phyloP scores from a whole-genome alignment of 1,140 invertebrate species.

The Macrosteles quadrilineatus region DNA sequence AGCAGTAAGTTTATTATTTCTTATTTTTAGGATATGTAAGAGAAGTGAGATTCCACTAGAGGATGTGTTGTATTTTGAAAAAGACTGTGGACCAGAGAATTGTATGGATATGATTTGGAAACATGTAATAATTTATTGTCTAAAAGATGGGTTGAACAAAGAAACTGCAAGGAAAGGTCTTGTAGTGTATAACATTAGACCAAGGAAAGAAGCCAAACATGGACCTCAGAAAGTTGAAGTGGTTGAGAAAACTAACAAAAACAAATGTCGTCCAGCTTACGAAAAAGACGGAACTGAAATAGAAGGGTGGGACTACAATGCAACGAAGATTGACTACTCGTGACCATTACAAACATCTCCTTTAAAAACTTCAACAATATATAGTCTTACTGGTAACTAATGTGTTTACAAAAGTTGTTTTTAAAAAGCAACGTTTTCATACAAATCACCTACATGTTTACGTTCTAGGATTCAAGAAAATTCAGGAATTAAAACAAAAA shows the following conservation, averaged over 20 bases:
- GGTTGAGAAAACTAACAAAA: not conserved
- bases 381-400: no score
- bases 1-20: no score
- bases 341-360: no score
- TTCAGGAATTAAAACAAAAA: not conserved
- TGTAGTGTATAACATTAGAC: not conserved
- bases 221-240: no score
- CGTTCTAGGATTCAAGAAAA: not conserved
- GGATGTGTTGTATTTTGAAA: slow-evolving; percentile 5
- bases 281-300: not conserved
- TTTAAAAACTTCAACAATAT: no score
- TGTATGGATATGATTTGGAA: not conserved
- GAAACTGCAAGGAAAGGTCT: not conserved
- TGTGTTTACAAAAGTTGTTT: no score
- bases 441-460: no score
- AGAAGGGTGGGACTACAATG: not conserved
- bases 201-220: not conserved
- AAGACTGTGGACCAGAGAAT: not conserved
- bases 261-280: not conserved
- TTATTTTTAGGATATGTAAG: not conserved
- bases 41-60: not conserved
- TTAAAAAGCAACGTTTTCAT: no score
- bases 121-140: not conserved
- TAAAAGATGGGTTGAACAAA: not conserved
- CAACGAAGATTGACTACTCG: not conserved